A percentile compares a stretch with the other conserved stretches of the same genome.
Evolutionary conservation across 1,140 invertebrate genomes (phyloP).

Genomic region (Chionoecetes opilio): DNA sequence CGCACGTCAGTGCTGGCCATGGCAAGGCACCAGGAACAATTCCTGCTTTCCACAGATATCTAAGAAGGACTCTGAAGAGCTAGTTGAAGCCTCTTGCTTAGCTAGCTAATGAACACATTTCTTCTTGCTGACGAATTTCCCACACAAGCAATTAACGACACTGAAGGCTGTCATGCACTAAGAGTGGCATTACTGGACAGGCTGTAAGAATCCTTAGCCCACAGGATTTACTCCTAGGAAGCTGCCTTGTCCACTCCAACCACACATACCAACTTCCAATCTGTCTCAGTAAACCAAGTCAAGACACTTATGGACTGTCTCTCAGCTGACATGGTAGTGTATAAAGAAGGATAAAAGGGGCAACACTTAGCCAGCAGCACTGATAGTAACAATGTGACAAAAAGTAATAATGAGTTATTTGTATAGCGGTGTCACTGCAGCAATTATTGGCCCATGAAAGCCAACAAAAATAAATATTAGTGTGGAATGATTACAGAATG

Average conservation of each 20-base stretch:
- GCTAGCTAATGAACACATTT: not conserved
- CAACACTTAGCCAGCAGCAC: slow-evolving; percentile 6
- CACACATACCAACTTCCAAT: not conserved
- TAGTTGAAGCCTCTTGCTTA: not conserved
- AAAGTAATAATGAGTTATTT: not conserved
- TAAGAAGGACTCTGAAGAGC: not conserved
- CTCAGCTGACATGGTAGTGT: not conserved
- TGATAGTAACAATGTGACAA: not conserved
- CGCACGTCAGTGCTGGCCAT: not conserved
- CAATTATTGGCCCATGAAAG: not conserved
- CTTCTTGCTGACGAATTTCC: not conserved
- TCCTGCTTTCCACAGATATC: not conserved
- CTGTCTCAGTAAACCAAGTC: not conserved
- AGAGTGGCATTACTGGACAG: not conserved
- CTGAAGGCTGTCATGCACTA: not conserved
- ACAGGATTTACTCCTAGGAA: not conserved
- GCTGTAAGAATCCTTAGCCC: not conserved
- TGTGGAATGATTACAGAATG: not conserved
- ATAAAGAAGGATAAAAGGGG: not conserved
- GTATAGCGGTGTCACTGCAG: not conserved
- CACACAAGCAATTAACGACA: not conserved
- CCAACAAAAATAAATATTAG: not conserved
- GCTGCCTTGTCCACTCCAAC: not conserved
- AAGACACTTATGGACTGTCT: not conserved
- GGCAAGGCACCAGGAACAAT: not conserved